phyloP scores from a whole-genome alignment of 2,888 invertebrate species.

The Cyaniris semiargus region DNA sequence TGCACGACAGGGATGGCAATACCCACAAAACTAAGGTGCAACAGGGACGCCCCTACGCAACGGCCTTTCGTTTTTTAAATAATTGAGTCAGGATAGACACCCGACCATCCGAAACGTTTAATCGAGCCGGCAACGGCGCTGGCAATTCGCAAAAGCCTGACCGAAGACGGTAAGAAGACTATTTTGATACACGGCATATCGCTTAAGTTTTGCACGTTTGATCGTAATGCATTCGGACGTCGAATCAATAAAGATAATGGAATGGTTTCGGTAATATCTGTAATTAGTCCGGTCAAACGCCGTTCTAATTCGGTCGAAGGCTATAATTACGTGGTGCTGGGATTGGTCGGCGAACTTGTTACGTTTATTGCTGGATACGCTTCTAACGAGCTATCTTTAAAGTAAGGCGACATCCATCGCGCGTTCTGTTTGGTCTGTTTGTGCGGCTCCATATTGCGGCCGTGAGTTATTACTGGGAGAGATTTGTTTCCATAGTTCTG shows the following conservation, averaged over 20 bases:
- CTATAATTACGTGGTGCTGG: constrained; percentile 70
- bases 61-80: constrained; percentile 74
- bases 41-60: constrained; percentile 62
- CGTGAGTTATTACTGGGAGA: constrained; percentile 74
- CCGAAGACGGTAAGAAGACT: constrained; percentile 38
- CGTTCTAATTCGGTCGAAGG: constrained; percentile 73
- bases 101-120: constrained; percentile 71
- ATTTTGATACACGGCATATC: constrained; percentile 6
- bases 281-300: constrained; percentile 65
- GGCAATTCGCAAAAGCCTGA: constrained; percentile 46
- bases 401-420: constrained; percentile 74
- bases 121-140: constrained; percentile 69
- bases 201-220: constrained; percentile 27
- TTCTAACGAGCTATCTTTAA: constrained; percentile 65
- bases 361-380: constrained; percentile 58
- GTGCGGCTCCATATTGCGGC: constrained; percentile 72
- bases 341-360: constrained; percentile 62
- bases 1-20: constrained; percentile 55
- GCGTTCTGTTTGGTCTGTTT: constrained; percentile 67
- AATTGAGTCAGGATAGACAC: constrained; percentile 76
- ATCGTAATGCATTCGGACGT: constrained; percentile 34
- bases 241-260: constrained; percentile 42
- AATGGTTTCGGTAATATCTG: constrained; percentile 55
- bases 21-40: constrained; percentile 54
- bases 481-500: constrained; percentile 79